These are phyloP conservation scores for Teleogryllus oceanicus DNA, from an alignment of 2,888 invertebrate species.

Conservation along the genomic window DNA sequence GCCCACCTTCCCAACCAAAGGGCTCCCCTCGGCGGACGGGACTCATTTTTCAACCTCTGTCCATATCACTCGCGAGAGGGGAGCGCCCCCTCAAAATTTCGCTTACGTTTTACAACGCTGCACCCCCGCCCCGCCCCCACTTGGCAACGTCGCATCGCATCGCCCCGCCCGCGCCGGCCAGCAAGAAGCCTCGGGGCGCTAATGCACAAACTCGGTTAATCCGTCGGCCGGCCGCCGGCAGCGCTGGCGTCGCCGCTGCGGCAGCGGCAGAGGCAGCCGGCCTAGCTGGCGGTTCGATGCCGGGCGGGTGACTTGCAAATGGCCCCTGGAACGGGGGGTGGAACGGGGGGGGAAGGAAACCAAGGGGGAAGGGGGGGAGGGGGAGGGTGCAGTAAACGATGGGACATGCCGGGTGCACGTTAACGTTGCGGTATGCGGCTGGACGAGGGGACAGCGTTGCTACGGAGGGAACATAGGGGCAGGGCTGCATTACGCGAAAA, in stretches of 20 bases:
- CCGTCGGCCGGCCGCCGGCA: not conserved
- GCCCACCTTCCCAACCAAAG: not conserved
- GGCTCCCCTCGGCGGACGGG: not conserved
- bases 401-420: too few species aligned
- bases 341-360: not conserved
- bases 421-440: too few species aligned
- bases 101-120: not conserved
- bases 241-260: not conserved
- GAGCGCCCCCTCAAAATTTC: not conserved
- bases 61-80: not conserved
- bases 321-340: not conserved
- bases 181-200: not conserved
- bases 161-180: not conserved
- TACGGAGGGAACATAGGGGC: too few species aligned
- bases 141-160: not conserved
- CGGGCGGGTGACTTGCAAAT: not conserved
- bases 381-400: too few species aligned
- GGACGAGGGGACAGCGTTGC: too few species aligned
- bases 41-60: not conserved
- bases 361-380: not conserved
- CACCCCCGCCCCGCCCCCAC: not conserved
- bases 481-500: too few species aligned
- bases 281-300: not conserved
- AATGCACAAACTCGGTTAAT: not conserved
- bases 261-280: not conserved